phyloP scores from a whole-genome alignment of 2,113 vertebrate genomes.

The Engraulis encrasicolus region DNA sequence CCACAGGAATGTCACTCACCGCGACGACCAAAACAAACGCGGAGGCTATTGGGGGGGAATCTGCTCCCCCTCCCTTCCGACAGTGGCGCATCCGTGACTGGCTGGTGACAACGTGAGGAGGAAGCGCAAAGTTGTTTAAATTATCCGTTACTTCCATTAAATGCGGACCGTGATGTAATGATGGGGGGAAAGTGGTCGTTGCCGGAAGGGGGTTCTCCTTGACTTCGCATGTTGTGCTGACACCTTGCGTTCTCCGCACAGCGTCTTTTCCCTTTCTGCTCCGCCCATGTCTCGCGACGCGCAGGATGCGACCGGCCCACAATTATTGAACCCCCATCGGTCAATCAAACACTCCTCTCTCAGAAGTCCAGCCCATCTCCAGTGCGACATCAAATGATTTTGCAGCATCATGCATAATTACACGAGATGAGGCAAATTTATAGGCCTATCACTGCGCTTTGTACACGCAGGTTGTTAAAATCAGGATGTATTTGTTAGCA shows the following conservation, averaged over 20 bases:
- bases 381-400: too few relatives aligned
- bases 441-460: too few relatives aligned
- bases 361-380: not conserved
- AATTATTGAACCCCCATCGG: not conserved
- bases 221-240: not conserved
- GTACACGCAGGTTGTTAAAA: too few relatives aligned
- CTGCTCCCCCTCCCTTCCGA: not conserved
- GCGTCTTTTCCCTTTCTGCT: constrained; percentile 23
- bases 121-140: constrained; percentile 26
- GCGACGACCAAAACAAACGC: constrained; percentile 27
- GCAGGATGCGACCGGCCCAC: constrained; percentile 13
- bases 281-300: constrained; percentile 41
- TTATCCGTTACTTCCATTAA: constrained; percentile 16
- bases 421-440: too few relatives aligned
- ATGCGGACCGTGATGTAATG: constrained; percentile 11
- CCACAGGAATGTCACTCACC: constrained; percentile 48
- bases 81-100: constrained; percentile 32
- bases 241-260: constrained; percentile 35
- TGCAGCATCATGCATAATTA: too few relatives aligned
- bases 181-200: not conserved
- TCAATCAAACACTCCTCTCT: not conserved
- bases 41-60: constrained; percentile 32
- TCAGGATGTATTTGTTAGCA: too few relatives aligned
- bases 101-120: not conserved
- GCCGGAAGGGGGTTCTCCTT: not conserved